A percentile compares a stretch with the other conserved stretches of the same genome.
Conservation (phyloP, 2,113 vertebrate species). For the Phainopepla nitens region DNA sequence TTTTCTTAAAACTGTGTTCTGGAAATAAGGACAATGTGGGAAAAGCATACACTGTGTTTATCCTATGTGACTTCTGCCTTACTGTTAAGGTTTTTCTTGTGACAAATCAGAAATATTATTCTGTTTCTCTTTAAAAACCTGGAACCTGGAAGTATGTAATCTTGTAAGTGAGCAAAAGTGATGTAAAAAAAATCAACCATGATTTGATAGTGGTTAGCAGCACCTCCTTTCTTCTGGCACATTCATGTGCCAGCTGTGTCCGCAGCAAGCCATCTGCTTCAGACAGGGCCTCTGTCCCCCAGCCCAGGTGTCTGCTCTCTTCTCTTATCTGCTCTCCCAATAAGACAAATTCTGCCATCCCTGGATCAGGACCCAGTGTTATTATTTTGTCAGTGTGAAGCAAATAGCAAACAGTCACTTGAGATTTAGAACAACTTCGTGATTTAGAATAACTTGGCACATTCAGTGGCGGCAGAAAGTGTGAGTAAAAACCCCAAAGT, state of each 20-base stretch:
- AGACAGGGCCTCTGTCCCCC: neutral
- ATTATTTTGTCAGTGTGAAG: neutral
- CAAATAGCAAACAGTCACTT: neutral
- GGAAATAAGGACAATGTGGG: neutral
- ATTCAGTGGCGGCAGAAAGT: neutral
- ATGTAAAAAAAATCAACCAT: neutral
- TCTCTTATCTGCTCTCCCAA: neutral
- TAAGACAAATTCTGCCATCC: neutral
- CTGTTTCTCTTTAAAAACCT: neutral
- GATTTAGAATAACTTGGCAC: neutral
- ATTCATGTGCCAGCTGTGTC: neutral
- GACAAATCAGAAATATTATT: neutral
- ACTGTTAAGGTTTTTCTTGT: neutral
- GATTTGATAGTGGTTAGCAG: neutral
- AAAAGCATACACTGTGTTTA: neutral
- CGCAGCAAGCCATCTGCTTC: neutral
- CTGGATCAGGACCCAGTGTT: neutral
- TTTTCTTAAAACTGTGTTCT: constrained; percentile 11
- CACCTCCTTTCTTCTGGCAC: neutral
- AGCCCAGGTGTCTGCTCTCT: neutral
- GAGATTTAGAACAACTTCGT: neutral
- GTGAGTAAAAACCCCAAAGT: neutral
- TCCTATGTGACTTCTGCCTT: neutral
- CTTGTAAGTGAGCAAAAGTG: neutral
- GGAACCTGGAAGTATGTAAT: neutral